Percentiles rank a stretch among this genome's conserved stretches.
Evolutionary conservation across 2,797 vertebrate genomes (phyloP).

Genomic region (Rhinophrynus dorsalis): DNA sequence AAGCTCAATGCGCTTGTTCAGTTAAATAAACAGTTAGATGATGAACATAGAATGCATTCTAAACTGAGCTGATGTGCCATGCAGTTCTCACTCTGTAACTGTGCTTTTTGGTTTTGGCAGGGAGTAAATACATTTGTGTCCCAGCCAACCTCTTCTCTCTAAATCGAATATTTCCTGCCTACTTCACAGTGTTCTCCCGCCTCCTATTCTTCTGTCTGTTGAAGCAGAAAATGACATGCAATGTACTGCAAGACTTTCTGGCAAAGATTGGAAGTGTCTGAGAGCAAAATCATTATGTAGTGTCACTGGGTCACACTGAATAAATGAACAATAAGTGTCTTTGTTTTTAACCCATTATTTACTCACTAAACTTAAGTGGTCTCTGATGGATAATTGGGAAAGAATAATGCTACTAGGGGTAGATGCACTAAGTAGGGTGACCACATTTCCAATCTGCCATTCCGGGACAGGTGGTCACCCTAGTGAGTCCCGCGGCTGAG

Average conservation of each 20-base stretch:
- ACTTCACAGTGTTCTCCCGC: conserved; percentile 29
- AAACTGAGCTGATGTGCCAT: neutral
- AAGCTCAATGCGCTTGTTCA: neutral
- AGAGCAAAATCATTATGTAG: conserved; percentile 15
- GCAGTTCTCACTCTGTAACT: conserved; percentile 13
- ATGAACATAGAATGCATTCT: neutral
- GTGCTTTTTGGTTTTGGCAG: conserved; percentile 40
- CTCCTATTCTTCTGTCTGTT: conserved; percentile 46
- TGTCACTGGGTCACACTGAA: conserved; percentile 23
- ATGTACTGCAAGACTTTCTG: conserved; percentile 32
- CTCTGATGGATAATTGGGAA: too few relatives aligned
- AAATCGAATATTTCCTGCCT: conserved; percentile 46
- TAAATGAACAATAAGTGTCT: conserved; percentile 1
- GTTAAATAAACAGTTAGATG: neutral
- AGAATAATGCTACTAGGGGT: too few relatives aligned
- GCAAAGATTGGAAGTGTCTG: conserved; percentile 20
- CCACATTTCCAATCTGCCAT: too few relatives aligned
- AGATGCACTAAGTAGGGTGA: too few relatives aligned
- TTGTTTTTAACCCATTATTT: neutral
- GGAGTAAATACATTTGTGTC: conserved; percentile 34
- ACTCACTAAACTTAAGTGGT: too few relatives aligned
- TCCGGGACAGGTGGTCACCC: too few relatives aligned
- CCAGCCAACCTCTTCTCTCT: conserved; percentile 36
- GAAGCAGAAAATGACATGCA: conserved; percentile 42
- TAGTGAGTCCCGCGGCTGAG: too few relatives aligned